These are phyloP conservation scores for Chromoteleia sp. DNA, from an alignment of 2,888 invertebrate genomes.

Conservation along the genomic window DNA sequence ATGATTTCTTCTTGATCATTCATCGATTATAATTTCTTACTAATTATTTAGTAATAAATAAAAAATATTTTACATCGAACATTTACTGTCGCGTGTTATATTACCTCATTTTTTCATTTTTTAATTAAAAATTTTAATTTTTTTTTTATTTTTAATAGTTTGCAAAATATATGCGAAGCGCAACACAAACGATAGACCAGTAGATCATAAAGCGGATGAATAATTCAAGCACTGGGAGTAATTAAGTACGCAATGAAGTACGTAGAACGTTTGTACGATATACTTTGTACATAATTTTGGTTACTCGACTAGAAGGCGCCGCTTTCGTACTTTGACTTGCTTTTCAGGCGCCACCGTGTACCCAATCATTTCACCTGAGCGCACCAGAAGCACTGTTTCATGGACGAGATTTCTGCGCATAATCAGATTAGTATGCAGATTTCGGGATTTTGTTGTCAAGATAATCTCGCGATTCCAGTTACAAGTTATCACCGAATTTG, in stretches of 20 bases:
- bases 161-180: not conserved
- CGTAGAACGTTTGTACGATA: constrained; percentile 19
- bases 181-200: constrained; percentile 33
- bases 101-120: too few species aligned
- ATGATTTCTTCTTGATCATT: too few species aligned
- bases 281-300: constrained; percentile 48
- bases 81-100: too few species aligned
- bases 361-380: constrained; percentile 23
- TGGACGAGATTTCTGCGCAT: constrained; percentile 28
- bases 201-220: constrained; percentile 43
- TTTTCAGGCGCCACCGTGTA: constrained; percentile 19
- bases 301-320: constrained; percentile 13
- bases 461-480: constrained; percentile 5
- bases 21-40: too few species aligned
- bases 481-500: constrained; percentile 25
- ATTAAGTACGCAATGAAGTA: constrained; percentile 39
- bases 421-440: constrained; percentile 43
- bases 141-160: too few species aligned
- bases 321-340: constrained; percentile 34
- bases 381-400: constrained; percentile 5
- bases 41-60: too few species aligned
- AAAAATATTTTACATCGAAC: too few species aligned
- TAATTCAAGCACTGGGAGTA: constrained; percentile 39
- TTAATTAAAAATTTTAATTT: not conserved
- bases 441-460: not conserved